Evolutionary conservation across 2,797 vertebrate species (phyloP), one percentile per base, ranked within the genome.

Genomic region (Gallinago solitaria): DNA sequence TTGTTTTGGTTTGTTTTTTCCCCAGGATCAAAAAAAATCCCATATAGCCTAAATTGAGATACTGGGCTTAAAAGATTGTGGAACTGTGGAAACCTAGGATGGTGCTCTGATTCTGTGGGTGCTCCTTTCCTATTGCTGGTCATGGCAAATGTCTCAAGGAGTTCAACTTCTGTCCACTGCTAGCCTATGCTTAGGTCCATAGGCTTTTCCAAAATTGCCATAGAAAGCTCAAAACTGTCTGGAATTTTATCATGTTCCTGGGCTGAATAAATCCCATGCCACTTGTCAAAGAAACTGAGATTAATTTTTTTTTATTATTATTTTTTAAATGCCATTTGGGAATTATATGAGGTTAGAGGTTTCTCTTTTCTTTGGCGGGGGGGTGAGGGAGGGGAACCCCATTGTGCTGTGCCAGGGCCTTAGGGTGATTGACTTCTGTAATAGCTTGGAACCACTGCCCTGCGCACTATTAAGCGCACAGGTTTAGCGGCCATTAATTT

Each of bases 321-420:
- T 37, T 57, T 64, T 53, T 6, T 16, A 80, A 80, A 53, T 68
- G 21, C 6, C 9, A 16, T 75, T 59, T 16, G 13, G 28, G 28
- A 54, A 19, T 48, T 56, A 8, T 5, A 4, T 78, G 21, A 20
- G 17, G 39, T 77, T 43, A 17, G 50, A 54, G 7, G 11, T 64
- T 89, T 75, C 45, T 53, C 32, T 33, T 53, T 4, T 41, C 19
- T 30, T n/a, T 20, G 12, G 6, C n/a, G 11, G 8, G 33, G 54
- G 45, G 16, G 6, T 35, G 11, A 7, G 33, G 54, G 45, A 16
- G 24, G 23, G 0, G 1, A 32, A 20, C 0, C 2, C 16, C 2
- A 0, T 69, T 68, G 25, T 64, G 10, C 35, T 77, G 16, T 78
- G 47, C 19, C 37, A 35, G 16, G 6, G 16, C 18, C 16, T 9